Percentiles rank a stretch among this genome's conserved stretches.
Conservation (phyloP, 2,888 invertebrate species). For the Nysson spinosus region DNA sequence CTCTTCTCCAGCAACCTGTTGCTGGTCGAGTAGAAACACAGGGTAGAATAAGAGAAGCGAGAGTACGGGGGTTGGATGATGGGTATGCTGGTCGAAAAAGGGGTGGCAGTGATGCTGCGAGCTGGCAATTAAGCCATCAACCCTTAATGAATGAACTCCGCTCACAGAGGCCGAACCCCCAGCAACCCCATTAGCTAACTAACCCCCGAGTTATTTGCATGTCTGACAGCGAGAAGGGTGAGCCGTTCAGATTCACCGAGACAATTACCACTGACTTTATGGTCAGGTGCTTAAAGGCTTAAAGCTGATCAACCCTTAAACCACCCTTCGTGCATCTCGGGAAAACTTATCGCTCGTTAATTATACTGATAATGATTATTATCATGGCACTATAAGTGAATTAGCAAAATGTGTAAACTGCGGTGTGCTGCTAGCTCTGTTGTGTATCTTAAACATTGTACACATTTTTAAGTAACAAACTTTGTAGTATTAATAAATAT, state of each 20-base stretch:
- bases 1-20: conserved; percentile 71
- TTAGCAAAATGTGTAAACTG: too few species aligned
- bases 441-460: too few species aligned
- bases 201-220: conserved; percentile 77
- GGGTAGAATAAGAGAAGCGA: conserved; percentile 22
- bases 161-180: conserved; percentile 57
- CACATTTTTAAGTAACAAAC: too few species aligned
- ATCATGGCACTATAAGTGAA: too few species aligned
- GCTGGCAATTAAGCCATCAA: conserved; percentile 77
- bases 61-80: conserved; percentile 52
- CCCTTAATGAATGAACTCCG: conserved; percentile 76
- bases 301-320: conserved; percentile 72
- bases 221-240: conserved; percentile 68
- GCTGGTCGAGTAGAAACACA: conserved; percentile 53
- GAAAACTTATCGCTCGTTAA: neutral
- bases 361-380: neutral
- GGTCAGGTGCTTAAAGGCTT: conserved; percentile 75
- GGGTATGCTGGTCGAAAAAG: conserved; percentile 39
- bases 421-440: too few species aligned
- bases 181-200: conserved; percentile 76
- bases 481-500: too few species aligned
- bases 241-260: conserved; percentile 72
- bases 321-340: conserved; percentile 1
- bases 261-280: conserved; percentile 74
- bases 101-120: conserved; percentile 69